Evolutionary conservation across 1,140 invertebrate species (phyloP).

Genomic region (Cyclargus thomasi): DNA sequence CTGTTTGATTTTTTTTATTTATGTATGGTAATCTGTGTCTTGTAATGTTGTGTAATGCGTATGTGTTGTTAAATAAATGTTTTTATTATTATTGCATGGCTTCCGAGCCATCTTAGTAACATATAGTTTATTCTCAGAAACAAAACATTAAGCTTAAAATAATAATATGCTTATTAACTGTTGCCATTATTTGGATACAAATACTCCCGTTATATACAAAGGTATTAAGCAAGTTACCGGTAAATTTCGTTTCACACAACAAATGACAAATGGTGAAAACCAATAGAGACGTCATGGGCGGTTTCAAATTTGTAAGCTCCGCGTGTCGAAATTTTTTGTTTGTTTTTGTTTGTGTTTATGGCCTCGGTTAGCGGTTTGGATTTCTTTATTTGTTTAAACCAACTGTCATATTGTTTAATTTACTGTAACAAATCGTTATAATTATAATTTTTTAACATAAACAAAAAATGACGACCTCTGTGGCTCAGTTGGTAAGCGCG

Average conservation of each 20-base stretch:
- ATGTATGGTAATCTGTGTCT: too few species aligned
- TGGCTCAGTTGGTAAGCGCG: too few species aligned
- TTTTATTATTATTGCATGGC: too few species aligned
- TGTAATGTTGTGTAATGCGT: too few species aligned
- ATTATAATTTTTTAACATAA: neutral
- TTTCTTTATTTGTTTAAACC: neutral
- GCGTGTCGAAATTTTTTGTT: neutral
- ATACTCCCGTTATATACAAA: neutral
- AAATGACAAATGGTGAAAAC: constrained; percentile 6
- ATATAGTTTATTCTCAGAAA: too few species aligned
- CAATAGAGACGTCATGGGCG: constrained; percentile 15
- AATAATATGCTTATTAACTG: too few species aligned
- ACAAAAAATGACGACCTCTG: too few species aligned
- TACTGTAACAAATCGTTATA: neutral
- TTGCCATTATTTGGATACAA: too few species aligned
- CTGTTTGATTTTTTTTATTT: too few species aligned
- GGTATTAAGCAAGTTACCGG: neutral
- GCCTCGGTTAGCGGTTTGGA: neutral
- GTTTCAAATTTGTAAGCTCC: constrained; percentile 9
- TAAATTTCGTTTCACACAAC: constrained; percentile 11
- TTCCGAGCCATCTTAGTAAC: too few species aligned
- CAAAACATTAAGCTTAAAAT: too few species aligned
- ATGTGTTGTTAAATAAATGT: too few species aligned
- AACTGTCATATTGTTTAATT: neutral
- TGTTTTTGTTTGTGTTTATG: neutral